Base-by-base conservation (phyloP, 1,140 invertebrate species). In the Melanaphis sacchari region DNA sequence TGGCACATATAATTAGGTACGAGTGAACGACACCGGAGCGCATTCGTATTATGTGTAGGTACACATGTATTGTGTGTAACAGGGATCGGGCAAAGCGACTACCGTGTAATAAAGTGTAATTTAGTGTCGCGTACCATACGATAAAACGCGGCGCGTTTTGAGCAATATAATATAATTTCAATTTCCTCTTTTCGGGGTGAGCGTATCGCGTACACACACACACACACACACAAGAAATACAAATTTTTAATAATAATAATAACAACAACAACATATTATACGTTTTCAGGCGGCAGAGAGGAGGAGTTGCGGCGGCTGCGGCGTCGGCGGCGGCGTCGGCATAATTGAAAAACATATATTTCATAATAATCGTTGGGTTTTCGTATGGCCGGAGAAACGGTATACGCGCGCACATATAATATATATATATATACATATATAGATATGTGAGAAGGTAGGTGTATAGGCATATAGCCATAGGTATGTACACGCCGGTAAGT, bases 71-170 rank as follows among this genome's bases (percentile, higher is more conserved):
- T 15, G 31, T 18, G 31, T n/a, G 11, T 18, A 6, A 4, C 59
- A n/a, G 31, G 59, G 31, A n/a, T 18, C 15, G 15, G 54, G 59
- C 59, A 66, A 15, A 40, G 38, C 24, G 82, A 84, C 82, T 84
- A 84, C 82, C 82, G 82, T 85, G 82, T 85, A 85, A 85, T 85
- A 85, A 85, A 85, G 40, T 85, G 38, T 85, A 85, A 85, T 85
- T 85, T 85, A 85, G 82, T 85, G 82, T 85, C 82, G 82, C 81
- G 18, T 18, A n/a, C 76, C 52, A 11, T n/a, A 76, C 59, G 31
- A 36, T 76, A 21, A 18, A 76, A 66, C 11, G 31, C 59, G 31
- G n/a, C 31, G 59, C 59, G 59, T 76, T 76, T 76, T n/a, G 59
- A 66, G 38, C 38, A 40, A 26, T 26, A 41, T 85, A 85, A 76